A percentile compares a stretch with the other conserved stretches of the same genome.
phyloP scores from a whole-genome alignment of 2,113 vertebrate genomes.

The Pachyramphus minor region DNA sequence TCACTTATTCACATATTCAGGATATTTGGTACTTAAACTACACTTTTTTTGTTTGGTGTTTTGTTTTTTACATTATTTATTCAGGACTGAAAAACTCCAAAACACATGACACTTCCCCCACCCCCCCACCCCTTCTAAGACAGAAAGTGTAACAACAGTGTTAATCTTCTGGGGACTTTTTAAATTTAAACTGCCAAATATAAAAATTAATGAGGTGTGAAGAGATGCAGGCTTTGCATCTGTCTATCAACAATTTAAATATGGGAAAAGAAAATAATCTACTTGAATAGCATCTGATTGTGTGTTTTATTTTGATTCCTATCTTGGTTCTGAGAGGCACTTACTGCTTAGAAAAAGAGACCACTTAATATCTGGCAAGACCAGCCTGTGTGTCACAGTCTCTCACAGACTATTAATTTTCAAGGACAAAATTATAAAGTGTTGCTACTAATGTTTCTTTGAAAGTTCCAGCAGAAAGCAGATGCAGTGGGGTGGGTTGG shows the following conservation, averaged over 20 bases:
- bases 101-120: background rate
- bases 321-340: constrained; percentile 25
- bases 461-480: background rate
- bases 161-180: constrained; percentile 8
- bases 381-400: background rate
- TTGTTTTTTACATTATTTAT: background rate
- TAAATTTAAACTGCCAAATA: constrained; percentile 16
- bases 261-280: constrained; percentile 42
- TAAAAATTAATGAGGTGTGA: constrained; percentile 49
- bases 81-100: background rate
- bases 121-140: background rate
- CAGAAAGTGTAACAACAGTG: background rate
- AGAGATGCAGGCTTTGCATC: background rate
- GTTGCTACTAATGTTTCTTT: background rate
- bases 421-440: background rate
- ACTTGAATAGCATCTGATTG: constrained; percentile 54
- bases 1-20: background rate
- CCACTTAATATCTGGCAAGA: constrained; percentile 28
- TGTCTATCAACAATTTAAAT: constrained; percentile 54
- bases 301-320: constrained; percentile 34
- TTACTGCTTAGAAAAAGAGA: background rate
- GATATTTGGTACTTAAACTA: background rate
- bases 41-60: background rate
- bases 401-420: background rate
- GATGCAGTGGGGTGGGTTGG: background rate